Evolutionary conservation across 1,140 invertebrate species (phyloP).

Genomic region (Drosophila cardini): DNA sequence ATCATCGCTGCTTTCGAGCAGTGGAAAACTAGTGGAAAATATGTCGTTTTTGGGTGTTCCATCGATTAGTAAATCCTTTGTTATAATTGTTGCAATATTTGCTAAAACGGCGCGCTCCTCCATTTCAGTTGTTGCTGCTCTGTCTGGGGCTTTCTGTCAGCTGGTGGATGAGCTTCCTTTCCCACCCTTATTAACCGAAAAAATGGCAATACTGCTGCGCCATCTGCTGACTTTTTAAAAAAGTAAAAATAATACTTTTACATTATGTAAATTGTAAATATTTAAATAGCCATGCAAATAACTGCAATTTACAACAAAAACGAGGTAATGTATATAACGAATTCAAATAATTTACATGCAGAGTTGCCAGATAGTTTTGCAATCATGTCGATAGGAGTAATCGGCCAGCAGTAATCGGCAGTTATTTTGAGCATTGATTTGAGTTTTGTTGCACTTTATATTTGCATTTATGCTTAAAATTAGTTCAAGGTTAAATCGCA

Average conservation of each 20-base stretch:
- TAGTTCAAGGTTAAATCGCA: too few relatives aligned
- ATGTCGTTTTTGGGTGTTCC: constrained; percentile 31
- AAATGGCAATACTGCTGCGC: constrained; percentile 18
- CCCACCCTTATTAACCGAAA: constrained; percentile 28
- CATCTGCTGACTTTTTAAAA: constrained; percentile 17
- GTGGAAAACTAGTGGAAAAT: constrained; percentile 32
- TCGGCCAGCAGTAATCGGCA: too few relatives aligned
- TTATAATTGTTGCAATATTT: constrained; percentile 81
- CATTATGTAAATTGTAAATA: background rate
- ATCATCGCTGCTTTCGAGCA: constrained; percentile 54
- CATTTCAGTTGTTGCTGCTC: constrained; percentile 46
- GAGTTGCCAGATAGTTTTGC: too few relatives aligned
- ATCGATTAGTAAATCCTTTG: constrained; percentile 77
- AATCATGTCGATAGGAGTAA: too few relatives aligned
- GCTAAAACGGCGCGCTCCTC: constrained; percentile 76
- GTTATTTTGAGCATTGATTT: too few relatives aligned
- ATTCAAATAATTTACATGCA: too few relatives aligned
- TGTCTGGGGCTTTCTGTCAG: constrained; percentile 15
- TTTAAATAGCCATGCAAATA: background rate
- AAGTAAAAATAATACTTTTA: background rate
- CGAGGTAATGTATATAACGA: too few relatives aligned
- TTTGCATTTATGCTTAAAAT: too few relatives aligned
- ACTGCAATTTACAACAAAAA: background rate
- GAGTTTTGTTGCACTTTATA: too few relatives aligned
- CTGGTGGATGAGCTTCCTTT: constrained; percentile 12